phyloP scores from a whole-genome alignment of 2,113 vertebrate species.

The Pionites leucogaster region DNA sequence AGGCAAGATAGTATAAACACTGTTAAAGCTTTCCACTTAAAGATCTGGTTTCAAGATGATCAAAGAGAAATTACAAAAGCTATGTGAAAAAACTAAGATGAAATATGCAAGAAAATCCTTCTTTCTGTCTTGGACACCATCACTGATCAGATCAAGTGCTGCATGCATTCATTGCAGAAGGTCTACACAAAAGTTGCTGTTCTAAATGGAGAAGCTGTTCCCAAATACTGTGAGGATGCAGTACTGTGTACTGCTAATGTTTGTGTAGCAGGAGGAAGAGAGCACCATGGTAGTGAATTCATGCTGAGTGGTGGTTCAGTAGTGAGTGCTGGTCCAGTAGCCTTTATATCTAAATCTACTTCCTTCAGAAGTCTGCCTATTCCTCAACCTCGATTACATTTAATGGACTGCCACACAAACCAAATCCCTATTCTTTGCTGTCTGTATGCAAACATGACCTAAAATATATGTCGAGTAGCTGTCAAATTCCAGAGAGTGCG shows the following conservation, averaged over 20 bases:
- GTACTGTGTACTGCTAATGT: accelerated
- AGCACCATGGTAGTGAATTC: accelerated
- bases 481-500: background rate
- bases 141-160: background rate
- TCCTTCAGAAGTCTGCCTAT: background rate
- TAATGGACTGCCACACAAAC: background rate
- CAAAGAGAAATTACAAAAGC: constrained; percentile 20
- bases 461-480: background rate
- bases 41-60: background rate
- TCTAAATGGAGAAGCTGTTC: background rate
- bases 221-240: background rate
- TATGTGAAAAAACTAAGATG: background rate
- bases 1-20: background rate
- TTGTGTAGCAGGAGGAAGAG: background rate
- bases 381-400: background rate
- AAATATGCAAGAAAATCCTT: background rate
- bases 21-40: background rate
- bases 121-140: background rate
- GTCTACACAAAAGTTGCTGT: background rate
- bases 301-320: background rate
- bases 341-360: background rate
- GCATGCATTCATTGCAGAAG: background rate
- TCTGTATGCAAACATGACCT: background rate
- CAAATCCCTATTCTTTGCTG: background rate
- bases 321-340: background rate